Conservation (phyloP, 2,113 vertebrate genomes). For the Excalfactoria chinensis region DNA sequence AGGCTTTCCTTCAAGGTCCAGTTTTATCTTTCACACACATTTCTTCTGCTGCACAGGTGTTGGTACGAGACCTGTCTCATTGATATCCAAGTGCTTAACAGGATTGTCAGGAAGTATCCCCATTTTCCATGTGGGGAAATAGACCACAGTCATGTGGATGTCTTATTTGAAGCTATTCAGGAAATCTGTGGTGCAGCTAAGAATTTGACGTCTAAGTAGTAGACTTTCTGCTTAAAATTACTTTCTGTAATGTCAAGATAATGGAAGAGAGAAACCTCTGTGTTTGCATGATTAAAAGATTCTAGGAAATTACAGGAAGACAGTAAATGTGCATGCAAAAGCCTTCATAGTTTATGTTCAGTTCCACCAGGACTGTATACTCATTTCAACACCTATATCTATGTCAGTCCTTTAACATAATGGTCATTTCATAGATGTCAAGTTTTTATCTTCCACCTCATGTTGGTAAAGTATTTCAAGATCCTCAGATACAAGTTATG, state of each 20-base stretch:
- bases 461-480: neutral
- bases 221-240: neutral
- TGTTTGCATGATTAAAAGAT: neutral
- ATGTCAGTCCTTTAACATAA: neutral
- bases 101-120: neutral
- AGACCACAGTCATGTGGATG: neutral
- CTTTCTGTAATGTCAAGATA: neutral
- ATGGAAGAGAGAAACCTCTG: neutral
- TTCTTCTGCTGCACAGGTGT: neutral
- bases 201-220: neutral
- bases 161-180: accelerated
- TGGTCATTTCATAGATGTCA: neutral
- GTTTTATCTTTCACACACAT: neutral
- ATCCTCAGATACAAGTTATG: neutral
- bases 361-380: neutral
- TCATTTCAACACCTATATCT: neutral
- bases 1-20: neutral
- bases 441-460: neutral
- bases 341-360: neutral
- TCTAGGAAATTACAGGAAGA: neutral
- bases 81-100: neutral
- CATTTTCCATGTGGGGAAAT: neutral
- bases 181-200: neutral
- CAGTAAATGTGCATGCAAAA: neutral
- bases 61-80: neutral